A percentile compares a stretch with the other conserved stretches of the same genome.
These are phyloP conservation scores for Calephelis nemesis DNA, from an alignment of 1,140 invertebrate species.

Conservation along the genomic window DNA sequence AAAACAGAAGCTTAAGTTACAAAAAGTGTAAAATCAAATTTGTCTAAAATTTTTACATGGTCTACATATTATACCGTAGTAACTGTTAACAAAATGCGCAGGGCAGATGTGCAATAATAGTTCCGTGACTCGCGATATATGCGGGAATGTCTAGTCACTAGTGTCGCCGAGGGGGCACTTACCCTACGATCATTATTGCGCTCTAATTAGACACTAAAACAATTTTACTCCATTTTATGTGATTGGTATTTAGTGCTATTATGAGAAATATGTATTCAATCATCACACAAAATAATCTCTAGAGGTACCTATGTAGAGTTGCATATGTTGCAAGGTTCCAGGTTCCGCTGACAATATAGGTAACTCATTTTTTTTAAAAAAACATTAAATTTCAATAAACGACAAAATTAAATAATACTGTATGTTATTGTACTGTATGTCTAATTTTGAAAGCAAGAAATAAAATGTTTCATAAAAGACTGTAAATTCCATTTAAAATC, in stretches of 20 bases:
- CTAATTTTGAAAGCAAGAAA: too few species aligned
- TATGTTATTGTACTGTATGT: too few species aligned
- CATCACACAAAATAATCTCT: too few species aligned
- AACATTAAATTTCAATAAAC: too few species aligned
- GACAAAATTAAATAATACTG: too few species aligned
- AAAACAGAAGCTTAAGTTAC: not conserved
- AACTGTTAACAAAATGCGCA: conserved; percentile 29
- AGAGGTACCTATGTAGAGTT: too few species aligned
- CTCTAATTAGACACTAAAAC: not conserved
- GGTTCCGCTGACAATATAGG: too few species aligned
- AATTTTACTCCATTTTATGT: not conserved
- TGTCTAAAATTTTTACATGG: conserved; percentile 14
- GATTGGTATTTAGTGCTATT: too few species aligned
- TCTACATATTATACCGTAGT: conserved; percentile 35
- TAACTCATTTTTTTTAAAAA: too few species aligned
- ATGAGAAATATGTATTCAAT: too few species aligned
- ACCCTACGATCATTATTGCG: conserved; percentile 6
- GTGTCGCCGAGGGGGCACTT: not conserved
- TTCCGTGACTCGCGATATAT: conserved; percentile 42
- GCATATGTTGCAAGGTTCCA: too few species aligned
- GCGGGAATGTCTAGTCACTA: conserved; percentile 21
- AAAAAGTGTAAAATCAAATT: not conserved
- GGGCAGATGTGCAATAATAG: conserved; percentile 43
- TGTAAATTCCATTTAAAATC: conserved; percentile 6
- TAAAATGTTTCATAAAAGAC: too few species aligned